phyloP scores from a whole-genome alignment of 1,140 invertebrate species.

The Drosophila pectinifera region DNA sequence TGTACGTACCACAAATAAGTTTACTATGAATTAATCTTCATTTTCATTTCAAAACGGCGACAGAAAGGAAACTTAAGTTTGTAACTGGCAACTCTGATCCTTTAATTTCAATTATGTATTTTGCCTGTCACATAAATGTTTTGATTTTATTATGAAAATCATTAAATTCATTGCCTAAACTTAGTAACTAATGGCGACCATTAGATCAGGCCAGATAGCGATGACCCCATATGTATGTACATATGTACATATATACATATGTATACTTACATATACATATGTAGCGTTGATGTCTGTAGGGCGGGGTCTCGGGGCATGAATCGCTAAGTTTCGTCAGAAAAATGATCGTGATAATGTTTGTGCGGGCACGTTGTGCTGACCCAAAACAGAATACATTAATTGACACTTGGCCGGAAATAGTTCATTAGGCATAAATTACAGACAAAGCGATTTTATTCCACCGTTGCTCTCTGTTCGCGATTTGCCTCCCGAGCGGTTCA shows the following conservation, averaged over 20 bases:
- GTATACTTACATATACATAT: conserved; percentile 25
- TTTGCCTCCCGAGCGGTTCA: conserved; percentile 39
- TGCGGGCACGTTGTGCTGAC: conserved; percentile 75
- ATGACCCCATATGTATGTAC: neutral
- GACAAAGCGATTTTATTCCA: conserved; percentile 63
- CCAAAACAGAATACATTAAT: conserved; percentile 79
- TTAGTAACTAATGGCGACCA: conserved; percentile 2
- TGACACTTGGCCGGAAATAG: conserved; percentile 83
- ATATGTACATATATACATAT: no score
- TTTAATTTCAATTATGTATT: no score
- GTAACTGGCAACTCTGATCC: no score
- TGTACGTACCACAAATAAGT: no score
- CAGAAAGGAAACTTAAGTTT: no score
- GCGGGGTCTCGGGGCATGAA: neutral
- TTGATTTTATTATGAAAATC: neutral
- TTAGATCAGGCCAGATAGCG: conserved; percentile 21
- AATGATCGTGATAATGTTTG: conserved; percentile 72
- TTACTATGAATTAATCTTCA: no score
- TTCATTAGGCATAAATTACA: conserved; percentile 83
- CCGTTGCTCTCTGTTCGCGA: conserved; percentile 33
- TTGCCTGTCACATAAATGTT: no score
- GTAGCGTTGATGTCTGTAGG: conserved; percentile 4
- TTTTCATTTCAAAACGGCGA: no score
- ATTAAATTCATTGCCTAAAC: no score
- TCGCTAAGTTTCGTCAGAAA: conserved; percentile 60